These are phyloP conservation scores for Macroramphosus scolopax DNA, from an alignment of 2,797 vertebrate genomes.

Conservation along the genomic window DNA sequence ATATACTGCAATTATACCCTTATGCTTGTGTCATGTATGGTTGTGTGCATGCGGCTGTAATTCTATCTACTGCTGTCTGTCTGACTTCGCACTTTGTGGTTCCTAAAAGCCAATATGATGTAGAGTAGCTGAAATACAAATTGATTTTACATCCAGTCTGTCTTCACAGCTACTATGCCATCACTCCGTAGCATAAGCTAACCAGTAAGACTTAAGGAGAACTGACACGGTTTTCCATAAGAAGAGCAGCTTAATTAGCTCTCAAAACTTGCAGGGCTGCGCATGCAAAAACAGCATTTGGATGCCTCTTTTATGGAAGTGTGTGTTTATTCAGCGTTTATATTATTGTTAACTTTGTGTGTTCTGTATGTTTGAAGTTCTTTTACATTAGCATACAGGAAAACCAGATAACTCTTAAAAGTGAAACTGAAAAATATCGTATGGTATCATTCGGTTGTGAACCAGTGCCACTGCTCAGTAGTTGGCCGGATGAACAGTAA, in stretches of 20 bases:
- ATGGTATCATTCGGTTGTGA: too few relatives aligned
- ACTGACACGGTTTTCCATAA: slow-evolving; percentile 40
- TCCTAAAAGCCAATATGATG: slow-evolving; percentile 46
- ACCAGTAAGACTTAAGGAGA: slow-evolving; percentile 17
- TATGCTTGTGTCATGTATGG: slow-evolving; percentile 51
- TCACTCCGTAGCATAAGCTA: too few relatives aligned
- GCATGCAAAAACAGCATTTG: too few relatives aligned
- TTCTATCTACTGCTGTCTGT: slow-evolving; percentile 54
- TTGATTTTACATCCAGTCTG: slow-evolving; percentile 68
- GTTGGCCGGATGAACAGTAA: too few relatives aligned
- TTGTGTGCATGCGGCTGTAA: slow-evolving; percentile 61
- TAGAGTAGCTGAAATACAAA: slow-evolving; percentile 61
- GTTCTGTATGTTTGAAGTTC: too few relatives aligned
- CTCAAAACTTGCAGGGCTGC: slow-evolving; percentile 18
- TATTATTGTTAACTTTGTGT: too few relatives aligned
- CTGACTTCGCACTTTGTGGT: slow-evolving; percentile 64
- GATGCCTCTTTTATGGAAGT: too few relatives aligned
- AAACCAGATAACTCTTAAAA: too few relatives aligned
- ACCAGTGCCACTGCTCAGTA: too few relatives aligned
- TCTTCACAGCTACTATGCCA: slow-evolving; percentile 42
- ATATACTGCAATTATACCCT: slow-evolving; percentile 53
- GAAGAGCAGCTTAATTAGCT: slow-evolving; percentile 19
- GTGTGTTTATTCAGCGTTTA: too few relatives aligned
- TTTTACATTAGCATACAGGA: too few relatives aligned
- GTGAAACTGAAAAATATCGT: too few relatives aligned